Conservation (phyloP, 2,888 invertebrate genomes). For the Fabriciana adippe region DNA sequence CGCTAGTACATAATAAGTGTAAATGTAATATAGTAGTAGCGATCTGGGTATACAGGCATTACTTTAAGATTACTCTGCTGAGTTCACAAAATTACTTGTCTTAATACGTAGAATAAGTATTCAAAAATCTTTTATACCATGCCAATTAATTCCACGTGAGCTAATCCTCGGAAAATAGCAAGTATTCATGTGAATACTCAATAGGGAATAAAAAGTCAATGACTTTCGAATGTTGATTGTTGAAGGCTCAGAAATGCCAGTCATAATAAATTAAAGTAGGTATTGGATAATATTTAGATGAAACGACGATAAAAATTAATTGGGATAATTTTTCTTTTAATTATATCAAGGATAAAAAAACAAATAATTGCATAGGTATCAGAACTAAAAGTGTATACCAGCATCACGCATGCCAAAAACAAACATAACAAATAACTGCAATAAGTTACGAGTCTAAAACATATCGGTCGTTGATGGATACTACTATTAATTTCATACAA, state of each 20-base stretch:
- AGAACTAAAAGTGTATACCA: neutral
- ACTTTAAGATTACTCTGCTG: too few species aligned
- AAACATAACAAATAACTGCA: conserved; percentile 11
- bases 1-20: too few species aligned
- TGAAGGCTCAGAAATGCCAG: conserved; percentile 4
- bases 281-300: neutral
- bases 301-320: neutral
- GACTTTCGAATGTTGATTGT: conserved; percentile 2
- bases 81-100: too few species aligned
- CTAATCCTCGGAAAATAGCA: conserved; percentile 3
- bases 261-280: neutral
- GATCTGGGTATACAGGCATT: too few species aligned
- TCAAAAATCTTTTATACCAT: conserved; percentile 1
- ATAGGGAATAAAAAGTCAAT: conserved; percentile 11
- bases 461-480: too few species aligned
- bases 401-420: neutral
- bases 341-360: neutral
- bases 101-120: neutral
- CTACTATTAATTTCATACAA: conserved; percentile 3
- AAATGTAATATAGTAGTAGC: too few species aligned
- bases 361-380: neutral
- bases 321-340: neutral
- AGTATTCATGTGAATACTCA: conserved; percentile 5
- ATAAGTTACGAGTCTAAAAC: neutral
- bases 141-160: conserved; percentile 15